Conservation (phyloP, 1,140 invertebrate species). For the Caenorhabditis inopinata region DNA sequence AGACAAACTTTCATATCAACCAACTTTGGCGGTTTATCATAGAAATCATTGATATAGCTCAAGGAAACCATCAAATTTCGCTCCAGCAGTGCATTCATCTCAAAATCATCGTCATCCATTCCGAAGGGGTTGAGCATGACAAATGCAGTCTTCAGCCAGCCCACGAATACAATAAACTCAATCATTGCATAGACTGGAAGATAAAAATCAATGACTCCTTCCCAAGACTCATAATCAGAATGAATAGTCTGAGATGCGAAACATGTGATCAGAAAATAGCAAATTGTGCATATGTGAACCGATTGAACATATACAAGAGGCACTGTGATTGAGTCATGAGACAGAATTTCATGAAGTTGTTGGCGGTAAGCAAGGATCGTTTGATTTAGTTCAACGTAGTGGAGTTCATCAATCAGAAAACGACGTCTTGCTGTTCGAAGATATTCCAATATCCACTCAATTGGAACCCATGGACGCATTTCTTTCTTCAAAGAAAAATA, state of each 20-base stretch:
- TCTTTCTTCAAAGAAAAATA: no score
- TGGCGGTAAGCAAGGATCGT: constrained; percentile 44
- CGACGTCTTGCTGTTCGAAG: constrained; percentile 6
- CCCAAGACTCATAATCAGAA: not conserved
- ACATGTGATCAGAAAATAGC: constrained; percentile 31
- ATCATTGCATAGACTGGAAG: constrained; percentile 49
- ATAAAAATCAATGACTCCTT: constrained; percentile 8
- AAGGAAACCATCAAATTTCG: constrained; percentile 18
- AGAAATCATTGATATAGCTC: constrained; percentile 11
- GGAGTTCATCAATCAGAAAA: constrained; percentile 37
- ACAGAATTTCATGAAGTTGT: constrained; percentile 39
- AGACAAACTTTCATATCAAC: not conserved
- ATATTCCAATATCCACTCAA: constrained; percentile 44
- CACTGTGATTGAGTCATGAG: constrained; percentile 49
- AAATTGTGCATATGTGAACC: not conserved
- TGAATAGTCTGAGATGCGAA: not conserved
- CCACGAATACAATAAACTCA: constrained; percentile 52
- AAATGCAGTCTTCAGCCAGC: constrained; percentile 53
- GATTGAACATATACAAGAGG: constrained; percentile 52
- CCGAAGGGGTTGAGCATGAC: constrained; percentile 54
- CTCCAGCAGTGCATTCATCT: constrained; percentile 46
- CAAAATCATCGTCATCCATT: constrained; percentile 54
- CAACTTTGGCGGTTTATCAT: constrained; percentile 17
- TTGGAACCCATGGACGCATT: constrained; percentile 42
- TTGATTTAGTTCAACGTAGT: constrained; percentile 40